Evolutionary conservation across 2,113 vertebrate species (phyloP), one percentile per base, ranked within the genome.

Genomic region (Rhabdomys dilectus): DNA sequence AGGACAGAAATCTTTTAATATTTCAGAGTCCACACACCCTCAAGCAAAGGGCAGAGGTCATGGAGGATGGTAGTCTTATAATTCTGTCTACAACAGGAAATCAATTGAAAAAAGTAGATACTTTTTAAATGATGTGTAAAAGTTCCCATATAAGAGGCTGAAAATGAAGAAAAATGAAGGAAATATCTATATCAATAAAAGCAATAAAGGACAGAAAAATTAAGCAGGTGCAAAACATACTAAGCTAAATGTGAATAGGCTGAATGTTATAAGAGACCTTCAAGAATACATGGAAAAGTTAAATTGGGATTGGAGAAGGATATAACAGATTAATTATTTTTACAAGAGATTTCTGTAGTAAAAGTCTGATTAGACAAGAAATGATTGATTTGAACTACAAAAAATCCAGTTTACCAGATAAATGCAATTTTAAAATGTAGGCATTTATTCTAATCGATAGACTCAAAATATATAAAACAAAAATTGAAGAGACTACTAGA

Each of bases 201-300:
- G n/a, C 4, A 94, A 88, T 75, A 77, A 82, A 90, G 12, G 22
- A 64, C 22, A 84, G 51, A 72, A 92, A 95, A 90, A 70, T 45
- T 75, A 34, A 93, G 81, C 75, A 88, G 53, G 45, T 90, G 4
- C 17, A 29, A 36, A 48, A 58, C 84, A 80, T 68, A 70, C 11
- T 64, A 86, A 93, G 15, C 24, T 97, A 85, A 88, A 22, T n/a
- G 10, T 89, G 86, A 85, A 13, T 26, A n/a, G 39, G 78, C 10
- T 31, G 51, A 89, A 64, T n/a, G n/a, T 36, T 91, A 6, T 64
- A 91, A 96, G 95, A 85, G 11, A 77, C 12, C 39, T 26, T 56
- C 53, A 42, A 60, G 90, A 93, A 80, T 6, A 34, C n/a, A 11
- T 22, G 22, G 60, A 48, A 90, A 93, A 17, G 13, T 7, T 66